Base-by-base conservation (phyloP, 2,113 vertebrate genomes). In the Tachysurus fulvidraco region DNA sequence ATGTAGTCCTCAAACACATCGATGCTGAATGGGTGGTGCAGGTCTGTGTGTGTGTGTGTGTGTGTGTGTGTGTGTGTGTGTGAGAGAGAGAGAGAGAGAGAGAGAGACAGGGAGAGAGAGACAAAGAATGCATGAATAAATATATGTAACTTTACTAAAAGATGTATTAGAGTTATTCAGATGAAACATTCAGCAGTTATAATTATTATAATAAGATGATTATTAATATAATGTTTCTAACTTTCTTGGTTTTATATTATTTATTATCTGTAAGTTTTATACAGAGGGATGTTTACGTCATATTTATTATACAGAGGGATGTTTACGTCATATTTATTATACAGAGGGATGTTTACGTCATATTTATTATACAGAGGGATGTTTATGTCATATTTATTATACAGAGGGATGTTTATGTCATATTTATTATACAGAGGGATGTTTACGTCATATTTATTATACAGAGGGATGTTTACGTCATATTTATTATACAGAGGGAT, bases 1-100 rank as follows among this genome's bases (percentile, higher is more conserved):
- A 99, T 96, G 93, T 97, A 98, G 89, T 99, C 98, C 90, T 99
- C 98, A 44, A 99, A 99, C 87, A 99, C 95, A 36, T 99, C 98
- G 0, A 99, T 99, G 93, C 98, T 98, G 94, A 99, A 99, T 0
- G 98, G 98, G 69, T 98, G 96, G 90, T 95, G 96, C 16, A 99
- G 95, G 54, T 97, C 98, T 93, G 90, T 2, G 64, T 41, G 80
- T 78, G 78, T 69, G 67, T 77, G 55, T 52, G 60, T 55, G 25
- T 28, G 82, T 36, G 64, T 30, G 41, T 59, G 80, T 19, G 30
- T 50, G 54, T 67, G 57, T 96, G 97, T 92, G 90, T 5, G 62
- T 36, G 50, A 36, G 65, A 36, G 52, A 59, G 28, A 19, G 54
- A 44, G 36, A 71, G 57, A 52, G 62, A 83, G 60, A 64, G 46